phyloP scores from a whole-genome alignment of 2,113 vertebrate genomes.

The Poeciliopsis retropinna region DNA sequence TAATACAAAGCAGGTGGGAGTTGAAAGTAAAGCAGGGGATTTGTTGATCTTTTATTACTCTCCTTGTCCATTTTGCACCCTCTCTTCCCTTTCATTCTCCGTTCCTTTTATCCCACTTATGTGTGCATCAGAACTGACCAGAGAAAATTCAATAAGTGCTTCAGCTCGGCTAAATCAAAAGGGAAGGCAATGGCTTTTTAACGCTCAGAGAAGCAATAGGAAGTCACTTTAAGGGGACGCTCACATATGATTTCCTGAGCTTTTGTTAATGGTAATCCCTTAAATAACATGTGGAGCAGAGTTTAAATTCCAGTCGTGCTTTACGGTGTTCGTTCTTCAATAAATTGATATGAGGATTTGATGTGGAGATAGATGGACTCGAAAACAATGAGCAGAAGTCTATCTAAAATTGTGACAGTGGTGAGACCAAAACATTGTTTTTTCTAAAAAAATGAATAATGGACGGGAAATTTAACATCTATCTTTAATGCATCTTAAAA shows the following conservation, averaged over 20 bases:
- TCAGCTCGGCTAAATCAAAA: slow-evolving; percentile 52
- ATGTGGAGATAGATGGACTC: slow-evolving; percentile 21
- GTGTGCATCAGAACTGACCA: slow-evolving; percentile 58
- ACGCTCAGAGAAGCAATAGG: slow-evolving; percentile 61
- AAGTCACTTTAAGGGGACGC: slow-evolving; percentile 68
- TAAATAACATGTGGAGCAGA: slow-evolving; percentile 53
- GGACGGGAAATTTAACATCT: background rate
- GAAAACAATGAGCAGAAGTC: slow-evolving; percentile 24
- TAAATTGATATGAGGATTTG: slow-evolving; percentile 38
- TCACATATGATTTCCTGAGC: slow-evolving; percentile 64
- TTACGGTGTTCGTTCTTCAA: slow-evolving; percentile 46
- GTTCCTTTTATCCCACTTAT: slow-evolving; percentile 21
- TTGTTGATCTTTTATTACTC: slow-evolving; percentile 51
- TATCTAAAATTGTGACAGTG: slow-evolving; percentile 26
- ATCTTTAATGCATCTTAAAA: slow-evolving; percentile 6
- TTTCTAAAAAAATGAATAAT: background rate
- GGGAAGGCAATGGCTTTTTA: slow-evolving; percentile 33
- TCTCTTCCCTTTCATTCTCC: background rate
- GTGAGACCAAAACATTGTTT: background rate
- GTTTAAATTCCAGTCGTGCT: slow-evolving; percentile 63
- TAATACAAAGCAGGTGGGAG: slow-evolving; percentile 75
- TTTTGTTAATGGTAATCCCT: slow-evolving; percentile 71
- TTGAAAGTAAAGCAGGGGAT: slow-evolving; percentile 54
- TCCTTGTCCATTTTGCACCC: slow-evolving; percentile 7
- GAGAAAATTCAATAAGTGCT: slow-evolving; percentile 62